Percentiles rank a stretch among this genome's conserved stretches.
Conservation (phyloP, 2,113 vertebrate genomes). For the Grantiella picta region DNA sequence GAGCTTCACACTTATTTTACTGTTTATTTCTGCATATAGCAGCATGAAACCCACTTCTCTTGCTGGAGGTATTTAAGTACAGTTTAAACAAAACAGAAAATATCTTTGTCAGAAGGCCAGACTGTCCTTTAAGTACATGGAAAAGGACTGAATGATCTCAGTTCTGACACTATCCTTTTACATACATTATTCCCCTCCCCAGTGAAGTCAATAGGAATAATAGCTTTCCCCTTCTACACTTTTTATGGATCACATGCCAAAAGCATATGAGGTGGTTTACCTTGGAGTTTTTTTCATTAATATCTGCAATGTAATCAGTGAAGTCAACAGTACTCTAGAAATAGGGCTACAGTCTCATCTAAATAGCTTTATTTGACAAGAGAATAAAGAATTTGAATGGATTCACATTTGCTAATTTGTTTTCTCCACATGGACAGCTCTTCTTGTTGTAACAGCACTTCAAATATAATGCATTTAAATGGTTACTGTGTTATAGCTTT, state of each 20-base stretch:
- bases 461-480: neutral
- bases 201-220: neutral
- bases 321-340: neutral
- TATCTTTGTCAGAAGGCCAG: neutral
- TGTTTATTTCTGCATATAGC: neutral
- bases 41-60: neutral
- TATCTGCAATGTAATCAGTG: neutral
- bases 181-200: neutral
- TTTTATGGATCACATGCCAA: neutral
- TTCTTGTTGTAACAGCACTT: neutral
- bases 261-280: neutral
- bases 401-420: slow-evolving; percentile 32
- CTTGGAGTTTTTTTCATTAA: neutral
- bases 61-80: neutral
- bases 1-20: neutral
- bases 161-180: neutral
- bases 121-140: neutral
- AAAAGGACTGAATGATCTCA: neutral
- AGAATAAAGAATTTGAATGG: neutral
- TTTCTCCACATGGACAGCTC: slow-evolving; percentile 3
- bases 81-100: neutral
- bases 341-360: neutral
- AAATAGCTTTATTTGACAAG: neutral
- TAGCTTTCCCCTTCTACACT: neutral
- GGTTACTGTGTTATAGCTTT: neutral